Percentiles rank a stretch among this genome's conserved stretches.
phyloP scores from a whole-genome alignment of 2,888 invertebrate genomes.

The Lasioglossum lativentre region DNA sequence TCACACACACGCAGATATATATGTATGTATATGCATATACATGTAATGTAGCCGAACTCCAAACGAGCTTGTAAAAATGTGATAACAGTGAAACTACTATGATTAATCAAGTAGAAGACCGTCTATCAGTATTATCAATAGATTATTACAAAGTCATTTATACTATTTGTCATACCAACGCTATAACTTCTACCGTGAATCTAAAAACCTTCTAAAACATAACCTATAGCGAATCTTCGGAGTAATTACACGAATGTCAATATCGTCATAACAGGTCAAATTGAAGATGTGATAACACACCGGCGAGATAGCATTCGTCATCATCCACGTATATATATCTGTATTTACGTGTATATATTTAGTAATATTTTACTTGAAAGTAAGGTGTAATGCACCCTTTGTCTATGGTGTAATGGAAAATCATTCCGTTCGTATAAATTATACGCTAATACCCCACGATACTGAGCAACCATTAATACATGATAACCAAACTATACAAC shows the following conservation, averaged over 20 bases:
- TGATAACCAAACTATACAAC: slow-evolving; percentile 74
- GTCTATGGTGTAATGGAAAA: slow-evolving; percentile 74
- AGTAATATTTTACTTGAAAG: slow-evolving; percentile 29
- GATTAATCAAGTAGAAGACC: slow-evolving; percentile 10
- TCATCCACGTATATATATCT: neutral
- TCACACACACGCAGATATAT: neutral
- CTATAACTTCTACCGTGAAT: neutral
- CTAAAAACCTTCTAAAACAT: slow-evolving; percentile 22
- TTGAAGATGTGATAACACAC: slow-evolving; percentile 52
- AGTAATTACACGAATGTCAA: slow-evolving; percentile 36
- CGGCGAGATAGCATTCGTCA: slow-evolving; percentile 14
- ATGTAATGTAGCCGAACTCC: neutral
- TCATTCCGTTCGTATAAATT: slow-evolving; percentile 75
- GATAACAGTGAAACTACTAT: slow-evolving; percentile 21
- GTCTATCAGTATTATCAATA: neutral
- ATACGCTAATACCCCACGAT: slow-evolving; percentile 76
- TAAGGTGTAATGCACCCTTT: slow-evolving; percentile 39
- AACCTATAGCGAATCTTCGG: slow-evolving; percentile 37
- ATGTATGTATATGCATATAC: neutral
- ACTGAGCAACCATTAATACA: slow-evolving; percentile 73
- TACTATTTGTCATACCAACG: neutral
- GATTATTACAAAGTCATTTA: neutral
- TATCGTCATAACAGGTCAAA: slow-evolving; percentile 21
- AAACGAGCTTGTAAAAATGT: slow-evolving; percentile 15
- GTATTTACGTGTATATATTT: slow-evolving; percentile 26